Evolutionary conservation across 2,888 invertebrate genomes (phyloP), one percentile per base, ranked within the genome.

Genomic region (Deroplatys truncata): DNA sequence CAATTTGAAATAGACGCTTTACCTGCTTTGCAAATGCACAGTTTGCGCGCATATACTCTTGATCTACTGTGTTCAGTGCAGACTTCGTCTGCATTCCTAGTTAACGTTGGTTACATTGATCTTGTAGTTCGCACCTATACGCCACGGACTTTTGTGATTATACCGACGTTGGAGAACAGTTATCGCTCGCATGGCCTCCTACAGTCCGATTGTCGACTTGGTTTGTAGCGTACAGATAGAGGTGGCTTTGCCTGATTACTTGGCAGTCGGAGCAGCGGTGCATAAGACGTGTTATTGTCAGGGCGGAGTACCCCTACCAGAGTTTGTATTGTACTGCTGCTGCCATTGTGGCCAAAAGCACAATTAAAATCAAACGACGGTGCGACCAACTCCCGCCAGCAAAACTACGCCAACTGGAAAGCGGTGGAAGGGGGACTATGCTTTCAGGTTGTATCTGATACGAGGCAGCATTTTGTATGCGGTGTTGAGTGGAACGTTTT

Each of bases 341-440:
- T 84, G 31, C 87, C 28, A 83, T 82, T 87, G 82, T 87, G 82
- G 83, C 87, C 87, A 87, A 16, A n/a, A 87, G 31, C 82, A 87
- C 87, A 87, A 87, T 87, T 87, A 83, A 87, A 87, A 87, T 87
- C 82, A 87, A 83, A 87, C 83, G 87, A 83, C 83, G 31, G 56
- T 72, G 56, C 56, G 56, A 72, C 56, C 56, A 72, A 72, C 56
- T 72, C 56, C 56, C 56, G 56, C 56, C 56, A 72, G 56, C 56
- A 72, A 72, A 72, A 72, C 56, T 72, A 72, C 56, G 56, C 56
- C 43, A 72, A 72, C 56, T 72, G 56, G 56, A 72, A 72, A 72
- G 20, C 56, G 20, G 56, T 72, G 56, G 56, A 20, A 72, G 56
- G 56, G 56, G 56, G 56, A 7, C 56, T 72, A 5, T 5, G 56